phyloP scores from a whole-genome alignment of 2,797 vertebrate species.

The Dendrocincla tyrannina region DNA sequence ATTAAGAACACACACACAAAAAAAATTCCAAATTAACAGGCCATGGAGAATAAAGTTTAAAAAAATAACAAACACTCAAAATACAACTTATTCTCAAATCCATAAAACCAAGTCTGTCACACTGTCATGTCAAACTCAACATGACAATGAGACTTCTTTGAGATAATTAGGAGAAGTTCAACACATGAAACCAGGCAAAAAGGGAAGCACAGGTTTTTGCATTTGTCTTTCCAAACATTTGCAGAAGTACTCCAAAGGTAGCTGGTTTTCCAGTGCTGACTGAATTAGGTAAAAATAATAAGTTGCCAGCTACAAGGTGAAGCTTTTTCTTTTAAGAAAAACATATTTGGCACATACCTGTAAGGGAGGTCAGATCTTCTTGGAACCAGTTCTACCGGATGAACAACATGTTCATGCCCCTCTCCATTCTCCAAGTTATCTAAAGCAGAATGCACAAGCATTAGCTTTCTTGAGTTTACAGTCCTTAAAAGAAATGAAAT shows the following conservation, averaged over 20 bases:
- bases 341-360: slow-evolving; percentile 70
- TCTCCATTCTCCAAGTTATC: slow-evolving; percentile 81
- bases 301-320: neutral
- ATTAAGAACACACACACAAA: neutral
- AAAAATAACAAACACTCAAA: neutral
- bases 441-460: slow-evolving; percentile 73
- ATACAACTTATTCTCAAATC: neutral
- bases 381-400: slow-evolving; percentile 70
- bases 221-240: neutral
- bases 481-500: neutral
- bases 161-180: neutral
- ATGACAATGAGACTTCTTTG: neutral
- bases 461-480: neutral
- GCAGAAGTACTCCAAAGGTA: neutral
- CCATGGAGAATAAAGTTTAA: neutral
- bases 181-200: neutral
- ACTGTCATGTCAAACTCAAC: neutral
- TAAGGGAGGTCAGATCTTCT: slow-evolving; percentile 78
- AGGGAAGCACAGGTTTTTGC: neutral
- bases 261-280: neutral
- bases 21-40: neutral
- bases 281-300: neutral
- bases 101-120: neutral
- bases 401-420: slow-evolving; percentile 67
- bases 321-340: neutral